A percentile compares a stretch with the other conserved stretches of the same genome.
Evolutionary conservation across 2,888 invertebrate species (phyloP).

Genomic region (Seira sanloemensis): DNA sequence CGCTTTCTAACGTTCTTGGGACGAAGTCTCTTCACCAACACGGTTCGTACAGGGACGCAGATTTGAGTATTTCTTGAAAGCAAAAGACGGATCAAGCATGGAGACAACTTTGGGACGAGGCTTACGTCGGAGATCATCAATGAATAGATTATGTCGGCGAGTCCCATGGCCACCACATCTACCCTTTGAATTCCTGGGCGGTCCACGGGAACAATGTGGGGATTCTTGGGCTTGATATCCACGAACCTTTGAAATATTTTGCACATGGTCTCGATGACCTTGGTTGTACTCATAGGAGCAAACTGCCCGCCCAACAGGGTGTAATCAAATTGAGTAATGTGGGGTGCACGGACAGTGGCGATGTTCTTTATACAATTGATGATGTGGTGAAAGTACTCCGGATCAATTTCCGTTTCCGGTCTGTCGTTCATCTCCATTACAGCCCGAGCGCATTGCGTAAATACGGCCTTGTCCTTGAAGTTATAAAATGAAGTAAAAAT

Average conservation of each 20-base stretch:
- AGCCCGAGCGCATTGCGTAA: constrained; percentile 85
- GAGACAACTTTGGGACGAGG: constrained; percentile 68
- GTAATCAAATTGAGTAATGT: constrained; percentile 70
- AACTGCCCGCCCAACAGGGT: constrained; percentile 56
- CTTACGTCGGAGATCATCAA: constrained; percentile 70
- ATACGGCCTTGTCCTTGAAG: constrained; percentile 87
- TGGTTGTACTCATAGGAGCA: constrained; percentile 59
- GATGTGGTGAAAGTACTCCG: constrained; percentile 72
- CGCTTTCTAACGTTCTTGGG: constrained; percentile 70
- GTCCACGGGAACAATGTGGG: constrained; percentile 71
- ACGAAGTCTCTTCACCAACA: constrained; percentile 69
- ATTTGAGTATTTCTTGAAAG: constrained; percentile 69
- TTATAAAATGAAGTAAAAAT: constrained; percentile 29
- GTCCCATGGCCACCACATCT: constrained; percentile 70
- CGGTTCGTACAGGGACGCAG: constrained; percentile 69
- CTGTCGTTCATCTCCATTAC: constrained; percentile 73
- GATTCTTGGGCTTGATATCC: constrained; percentile 69
- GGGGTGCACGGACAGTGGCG: constrained; percentile 69
- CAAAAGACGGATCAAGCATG: constrained; percentile 67
- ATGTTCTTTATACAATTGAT: constrained; percentile 71
- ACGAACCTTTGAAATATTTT: constrained; percentile 69
- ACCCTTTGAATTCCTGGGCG: constrained; percentile 72
- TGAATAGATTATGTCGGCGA: constrained; percentile 72
- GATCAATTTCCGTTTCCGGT: constrained; percentile 66
- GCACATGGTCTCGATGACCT: constrained; percentile 68